A percentile compares a stretch with the other conserved stretches of the same genome.
Evolutionary conservation across 2,113 vertebrate species (phyloP).

Genomic region (Okapia johnstoni): DNA sequence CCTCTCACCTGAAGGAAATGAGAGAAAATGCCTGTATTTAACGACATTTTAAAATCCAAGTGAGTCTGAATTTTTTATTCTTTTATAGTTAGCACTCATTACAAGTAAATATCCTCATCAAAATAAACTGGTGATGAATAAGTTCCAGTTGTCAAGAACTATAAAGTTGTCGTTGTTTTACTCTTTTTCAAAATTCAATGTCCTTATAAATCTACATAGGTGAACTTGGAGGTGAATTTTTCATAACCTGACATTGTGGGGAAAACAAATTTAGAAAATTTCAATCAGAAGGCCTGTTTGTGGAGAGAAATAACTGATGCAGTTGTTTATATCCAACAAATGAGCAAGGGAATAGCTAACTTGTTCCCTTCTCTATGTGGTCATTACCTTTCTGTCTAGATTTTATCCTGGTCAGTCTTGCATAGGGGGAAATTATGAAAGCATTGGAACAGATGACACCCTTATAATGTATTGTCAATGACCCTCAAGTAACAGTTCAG

Average conservation of each 20-base stretch:
- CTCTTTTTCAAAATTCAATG: neutral
- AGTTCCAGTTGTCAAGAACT: neutral
- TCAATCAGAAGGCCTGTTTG: neutral
- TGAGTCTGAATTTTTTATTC: neutral
- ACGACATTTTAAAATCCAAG: neutral
- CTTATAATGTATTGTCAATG: conserved; percentile 43
- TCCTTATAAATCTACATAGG: neutral
- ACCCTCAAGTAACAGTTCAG: conserved; percentile 16
- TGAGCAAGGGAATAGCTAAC: neutral
- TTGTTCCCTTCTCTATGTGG: neutral
- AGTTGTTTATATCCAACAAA: neutral
- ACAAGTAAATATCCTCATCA: neutral
- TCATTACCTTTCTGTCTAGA: conserved; percentile 23
- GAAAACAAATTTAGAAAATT: neutral
- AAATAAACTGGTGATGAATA: neutral
- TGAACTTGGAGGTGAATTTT: conserved; percentile 10
- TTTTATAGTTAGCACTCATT: neutral
- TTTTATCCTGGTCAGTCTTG: conserved; percentile 21
- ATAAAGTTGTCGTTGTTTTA: neutral
- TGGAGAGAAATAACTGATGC: neutral
- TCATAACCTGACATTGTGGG: neutral
- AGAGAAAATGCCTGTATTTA: neutral
- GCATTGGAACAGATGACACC: neutral
- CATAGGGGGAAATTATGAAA: neutral
- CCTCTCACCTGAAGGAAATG: neutral